Evolutionary conservation across 2,888 invertebrate species (phyloP), one percentile per base, ranked within the genome.

Genomic region (Tiliacea aurago): DNA sequence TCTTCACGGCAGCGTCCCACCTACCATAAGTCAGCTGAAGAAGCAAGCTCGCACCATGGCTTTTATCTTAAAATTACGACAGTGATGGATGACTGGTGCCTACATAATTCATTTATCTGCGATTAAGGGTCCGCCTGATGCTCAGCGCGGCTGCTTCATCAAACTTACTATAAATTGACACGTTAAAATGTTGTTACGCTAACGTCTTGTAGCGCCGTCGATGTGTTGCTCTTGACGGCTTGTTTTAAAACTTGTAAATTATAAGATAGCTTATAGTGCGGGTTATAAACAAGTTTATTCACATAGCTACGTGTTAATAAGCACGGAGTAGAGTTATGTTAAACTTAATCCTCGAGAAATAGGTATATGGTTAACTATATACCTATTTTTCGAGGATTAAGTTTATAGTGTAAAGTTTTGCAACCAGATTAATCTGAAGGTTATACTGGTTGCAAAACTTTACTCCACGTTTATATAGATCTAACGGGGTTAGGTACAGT

Each of bases 31-130:
- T 80, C 71, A 76, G 68, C 81, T 71, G 87, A 88, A 87, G 87
- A 87, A 88, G 89, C 85, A 88, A 88, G 88, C 84, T 90, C 85
- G 84, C 90, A 89, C 89, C 90, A 91, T 87, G 86, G 92, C 91
- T 93, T 93, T 93, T 93, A 93, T 94, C 93, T 94, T 92, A 93
- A 94, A 94, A 94, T 94, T 91, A 91, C 86, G 94, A 94, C 94
- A 91, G 91, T 95, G 94, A 95, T 94, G 91, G 94, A 95, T 94
- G 93, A 85, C 84, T 89, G 88, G 85, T 84, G 89, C 84, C 81
- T 76, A 86, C 90, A 90, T 94, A 94, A 95, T 94, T 95, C 95
- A 94, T 94, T 95, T 94, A 95, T 92, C 92, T 89, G 84, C 91
- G 91, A 93, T 93, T 92, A 94, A 91, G 91, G 91, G 88, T 84